These are phyloP conservation scores for Lomographa bimaculata DNA, from an alignment of 2,888 invertebrate genomes.

Conservation along the genomic window DNA sequence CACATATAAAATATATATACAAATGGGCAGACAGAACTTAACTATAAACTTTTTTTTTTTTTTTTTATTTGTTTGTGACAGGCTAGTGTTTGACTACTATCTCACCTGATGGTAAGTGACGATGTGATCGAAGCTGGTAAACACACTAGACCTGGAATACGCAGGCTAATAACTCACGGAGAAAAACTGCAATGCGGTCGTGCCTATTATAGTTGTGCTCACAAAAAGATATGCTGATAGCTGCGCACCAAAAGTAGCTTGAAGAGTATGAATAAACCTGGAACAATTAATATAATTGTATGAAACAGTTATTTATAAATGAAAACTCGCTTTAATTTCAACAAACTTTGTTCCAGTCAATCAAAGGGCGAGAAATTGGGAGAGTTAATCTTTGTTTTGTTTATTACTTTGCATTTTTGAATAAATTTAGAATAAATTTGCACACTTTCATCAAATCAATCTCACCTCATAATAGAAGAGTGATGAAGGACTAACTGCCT, in stretches of 20 bases:
- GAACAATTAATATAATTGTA: conserved; percentile 13
- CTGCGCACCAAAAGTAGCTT: conserved; percentile 46
- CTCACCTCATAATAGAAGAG: conserved; percentile 47
- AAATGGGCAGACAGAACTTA: too few species aligned
- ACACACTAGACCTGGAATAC: too few species aligned
- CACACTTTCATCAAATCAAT: conserved; percentile 23
- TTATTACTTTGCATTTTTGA: conserved; percentile 12
- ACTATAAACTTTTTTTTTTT: too few species aligned
- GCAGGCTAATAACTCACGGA: conserved; percentile 45
- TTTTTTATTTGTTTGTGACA: too few species aligned
- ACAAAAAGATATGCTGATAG: conserved; percentile 43
- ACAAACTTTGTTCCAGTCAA: conserved; percentile 21
- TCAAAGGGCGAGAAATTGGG: conserved; percentile 13
- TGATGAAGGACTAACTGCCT: conserved; percentile 47
- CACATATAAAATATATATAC: too few species aligned
- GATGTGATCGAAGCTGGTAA: too few species aligned
- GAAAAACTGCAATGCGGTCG: conserved; percentile 55
- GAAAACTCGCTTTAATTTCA: conserved; percentile 1
- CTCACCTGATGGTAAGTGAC: too few species aligned
- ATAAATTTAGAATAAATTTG: conserved; percentile 15
- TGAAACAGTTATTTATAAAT: conserved; percentile 1
- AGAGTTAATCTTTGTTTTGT: conserved; percentile 21
- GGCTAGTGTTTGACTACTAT: too few species aligned
- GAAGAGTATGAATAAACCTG: conserved; percentile 47
- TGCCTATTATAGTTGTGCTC: conserved; percentile 44